Base-by-base conservation (phyloP, 2,888 invertebrate species). In the Limnephilus lunatus region DNA sequence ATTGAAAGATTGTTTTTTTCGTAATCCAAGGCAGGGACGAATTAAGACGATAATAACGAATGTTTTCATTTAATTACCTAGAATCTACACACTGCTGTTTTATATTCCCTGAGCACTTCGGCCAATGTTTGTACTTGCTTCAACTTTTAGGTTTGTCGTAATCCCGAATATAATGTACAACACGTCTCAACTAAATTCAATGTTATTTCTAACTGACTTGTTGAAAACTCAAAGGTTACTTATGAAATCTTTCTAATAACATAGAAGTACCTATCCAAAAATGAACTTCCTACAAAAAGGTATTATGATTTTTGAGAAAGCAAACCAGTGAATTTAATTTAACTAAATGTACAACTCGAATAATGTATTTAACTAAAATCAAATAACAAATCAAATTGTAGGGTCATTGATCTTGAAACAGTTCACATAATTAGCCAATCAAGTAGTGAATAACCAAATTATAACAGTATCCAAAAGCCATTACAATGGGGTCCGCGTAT, bases 401-500 rank as follows among this genome's bases (percentile, higher is more conserved):
- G 30, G 86, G 44, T 86, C 48, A 14, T 86, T 30, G 5, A 86
- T 86, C 30, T 30, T 30, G n/a, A 44, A 86, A 86, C 87, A 87
- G 68, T 87, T 25, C 68, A 68, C 15, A 68, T 53, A 68, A 87
- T 87, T 87, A 87, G 31, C 53, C 87, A 87, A 87, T 87, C 68
- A 53, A 53, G 68, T 35, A 53, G 31, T 87, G 87, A 93, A 93
- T 93, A 91, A 93, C 90, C 87, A 90, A 92, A 90, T 92, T 90
- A 88, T 81, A 90, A 92, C 92, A 90, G 91, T 89, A 92, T 93
- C 92, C 88, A 89, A 88, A 92, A 89, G 89, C 92, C 91, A 91
- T 93, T 91, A 93, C 81, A 87, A 89, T 86, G 48, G 89, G 83
- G 89, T 81, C 39, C 89, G 53, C 85, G 86, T 90, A 89, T 90